A percentile compares a stretch with the other conserved stretches of the same genome.
phyloP scores from a whole-genome alignment of 2,888 invertebrate species.

The Oxycera nigricornis region DNA sequence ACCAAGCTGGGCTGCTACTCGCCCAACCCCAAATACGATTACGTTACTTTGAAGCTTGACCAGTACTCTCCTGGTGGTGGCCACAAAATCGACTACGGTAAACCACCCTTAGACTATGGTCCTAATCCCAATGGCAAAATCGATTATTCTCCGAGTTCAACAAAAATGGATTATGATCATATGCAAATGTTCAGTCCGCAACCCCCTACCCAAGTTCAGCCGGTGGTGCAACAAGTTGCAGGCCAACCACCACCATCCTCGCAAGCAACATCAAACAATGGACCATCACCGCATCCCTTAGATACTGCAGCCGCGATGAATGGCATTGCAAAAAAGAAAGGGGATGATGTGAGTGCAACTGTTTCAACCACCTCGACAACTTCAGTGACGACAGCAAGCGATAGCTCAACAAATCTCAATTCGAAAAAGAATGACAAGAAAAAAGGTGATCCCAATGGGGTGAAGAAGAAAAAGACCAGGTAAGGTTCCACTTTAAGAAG shows the following conservation, averaged over 20 bases:
- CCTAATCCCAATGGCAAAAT: constrained; percentile 46
- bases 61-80: constrained; percentile 48
- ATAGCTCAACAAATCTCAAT: constrained; percentile 63
- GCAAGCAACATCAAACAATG: background rate
- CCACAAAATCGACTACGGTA: constrained; percentile 45
- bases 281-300: constrained; percentile 17
- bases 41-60: constrained; percentile 56
- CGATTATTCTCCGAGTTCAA: constrained; percentile 45
- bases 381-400: constrained; percentile 58
- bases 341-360: constrained; percentile 50
- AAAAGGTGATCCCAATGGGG: constrained; percentile 83
- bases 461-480: constrained; percentile 94
- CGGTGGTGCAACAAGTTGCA: constrained; percentile 39
- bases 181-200: constrained; percentile 53
- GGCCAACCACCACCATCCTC: constrained; percentile 17
- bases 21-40: constrained; percentile 61
- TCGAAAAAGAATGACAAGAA: constrained; percentile 80
- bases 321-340: constrained; percentile 43
- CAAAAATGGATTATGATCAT: constrained; percentile 55
- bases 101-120: constrained; percentile 42
- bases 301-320: constrained; percentile 27
- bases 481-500: constrained; percentile 63
- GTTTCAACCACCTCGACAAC: constrained; percentile 60
- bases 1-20: constrained; percentile 61
- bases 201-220: constrained; percentile 44